phyloP scores from a whole-genome alignment of 2,113 vertebrate species.

The Chaenocephalus aceratus region DNA sequence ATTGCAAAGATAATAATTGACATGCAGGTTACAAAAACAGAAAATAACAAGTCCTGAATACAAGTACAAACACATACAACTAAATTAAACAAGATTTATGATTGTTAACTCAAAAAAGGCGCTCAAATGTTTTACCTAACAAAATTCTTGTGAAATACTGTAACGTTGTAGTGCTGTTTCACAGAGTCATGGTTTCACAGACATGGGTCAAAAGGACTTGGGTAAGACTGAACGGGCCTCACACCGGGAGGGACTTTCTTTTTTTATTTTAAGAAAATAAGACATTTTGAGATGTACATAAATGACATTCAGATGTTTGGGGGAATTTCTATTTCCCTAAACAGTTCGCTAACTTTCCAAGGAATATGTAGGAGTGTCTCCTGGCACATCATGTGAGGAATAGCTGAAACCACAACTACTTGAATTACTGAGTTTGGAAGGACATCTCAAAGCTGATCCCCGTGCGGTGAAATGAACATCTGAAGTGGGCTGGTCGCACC shows the following conservation, averaged over 20 bases:
- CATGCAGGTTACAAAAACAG: no score
- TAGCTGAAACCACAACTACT: not conserved
- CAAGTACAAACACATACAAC: no score
- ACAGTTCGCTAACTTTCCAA: constrained; percentile 30
- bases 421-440: not conserved
- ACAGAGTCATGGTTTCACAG: not conserved
- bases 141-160: not conserved
- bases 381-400: constrained; percentile 23
- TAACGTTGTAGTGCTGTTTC: no score
- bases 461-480: not conserved
- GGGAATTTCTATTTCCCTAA: constrained; percentile 51
- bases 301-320: constrained; percentile 19
- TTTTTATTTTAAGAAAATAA: not conserved
- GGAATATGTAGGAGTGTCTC: constrained; percentile 42
- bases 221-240: no score
- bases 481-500: not conserved
- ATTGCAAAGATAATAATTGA: no score
- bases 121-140: not conserved
- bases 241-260: not conserved
- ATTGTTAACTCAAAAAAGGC: not conserved
- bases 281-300: constrained; percentile 27
- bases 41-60: no score
- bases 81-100: no score
- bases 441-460: not conserved
- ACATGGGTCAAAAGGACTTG: not conserved